A percentile compares a stretch with the other conserved stretches of the same genome.
Evolutionary conservation across 2,113 vertebrate species (phyloP).

Genomic region (Gila orcuttii): DNA sequence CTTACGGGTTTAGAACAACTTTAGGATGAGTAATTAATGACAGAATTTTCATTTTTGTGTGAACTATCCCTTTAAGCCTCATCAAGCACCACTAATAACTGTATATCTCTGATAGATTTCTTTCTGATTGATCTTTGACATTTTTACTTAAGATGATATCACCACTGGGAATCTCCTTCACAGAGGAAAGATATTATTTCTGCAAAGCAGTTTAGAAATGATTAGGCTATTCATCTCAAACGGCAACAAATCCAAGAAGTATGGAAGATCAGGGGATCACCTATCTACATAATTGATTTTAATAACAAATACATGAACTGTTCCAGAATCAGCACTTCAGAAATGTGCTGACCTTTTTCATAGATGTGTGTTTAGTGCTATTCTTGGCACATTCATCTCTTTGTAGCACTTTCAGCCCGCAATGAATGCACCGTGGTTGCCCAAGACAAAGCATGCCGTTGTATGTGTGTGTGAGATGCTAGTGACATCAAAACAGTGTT

Average conservation of each 20-base stretch:
- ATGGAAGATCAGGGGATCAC: neutral
- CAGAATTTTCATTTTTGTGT: too few relatives aligned
- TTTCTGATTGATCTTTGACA: conserved; percentile 5
- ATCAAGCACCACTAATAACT: neutral
- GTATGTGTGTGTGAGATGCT: neutral
- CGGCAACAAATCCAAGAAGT: neutral
- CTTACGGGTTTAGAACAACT: too few relatives aligned
- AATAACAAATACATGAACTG: conserved; percentile 19
- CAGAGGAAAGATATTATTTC: neutral
- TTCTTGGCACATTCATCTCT: neutral
- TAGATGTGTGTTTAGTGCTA: neutral
- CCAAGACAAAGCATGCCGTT: neutral
- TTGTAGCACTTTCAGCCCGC: neutral
- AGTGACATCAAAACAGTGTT: neutral
- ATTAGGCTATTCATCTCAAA: conserved; percentile 1
- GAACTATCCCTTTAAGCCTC: neutral
- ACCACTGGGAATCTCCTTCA: neutral
- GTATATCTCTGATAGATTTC: neutral
- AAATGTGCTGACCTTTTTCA: neutral
- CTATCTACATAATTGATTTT: conserved; percentile 5
- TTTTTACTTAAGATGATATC: neutral
- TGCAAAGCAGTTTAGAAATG: conserved; percentile 13
- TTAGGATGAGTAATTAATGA: too few relatives aligned
- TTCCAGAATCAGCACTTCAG: conserved; percentile 5
- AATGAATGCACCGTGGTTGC: neutral